Conservation (phyloP, 2,113 vertebrate species). For the Corythoichthys haematopterus region DNA sequence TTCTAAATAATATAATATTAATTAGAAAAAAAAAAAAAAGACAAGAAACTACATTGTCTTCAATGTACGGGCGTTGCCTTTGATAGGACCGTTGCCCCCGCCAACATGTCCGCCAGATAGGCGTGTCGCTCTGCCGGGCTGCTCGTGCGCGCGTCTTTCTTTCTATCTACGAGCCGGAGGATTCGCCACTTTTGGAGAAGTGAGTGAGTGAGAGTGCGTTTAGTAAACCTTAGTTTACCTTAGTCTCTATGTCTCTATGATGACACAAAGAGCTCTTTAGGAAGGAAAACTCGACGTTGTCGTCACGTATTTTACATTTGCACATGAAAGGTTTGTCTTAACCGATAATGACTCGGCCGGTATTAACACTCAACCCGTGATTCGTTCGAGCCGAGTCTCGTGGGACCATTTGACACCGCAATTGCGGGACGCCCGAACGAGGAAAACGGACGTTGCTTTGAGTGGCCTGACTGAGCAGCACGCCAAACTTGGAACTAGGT, state of each 20-base stretch:
- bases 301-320: background rate
- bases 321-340: background rate
- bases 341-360: background rate
- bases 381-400: background rate
- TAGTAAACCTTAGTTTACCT: no score
- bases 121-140: no score
- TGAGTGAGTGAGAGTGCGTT: background rate
- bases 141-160: background rate
- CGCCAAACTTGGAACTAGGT: background rate
- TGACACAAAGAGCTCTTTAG: background rate
- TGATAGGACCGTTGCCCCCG: no score
- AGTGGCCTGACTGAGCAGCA: conserved; percentile 9
- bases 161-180: background rate
- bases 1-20: no score
- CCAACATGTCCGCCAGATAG: background rate
- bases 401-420: conserved; percentile 1
- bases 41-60: background rate
- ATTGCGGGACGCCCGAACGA: background rate
- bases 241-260: rapidly evolving
- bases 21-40: no score
- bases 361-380: background rate
- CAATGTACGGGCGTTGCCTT: background rate
- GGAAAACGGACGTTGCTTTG: rapidly evolving
- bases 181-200: no score
- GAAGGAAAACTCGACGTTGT: background rate